Evolutionary conservation across 2,888 invertebrate genomes (phyloP).

Genomic region (Elmis aenea): DNA sequence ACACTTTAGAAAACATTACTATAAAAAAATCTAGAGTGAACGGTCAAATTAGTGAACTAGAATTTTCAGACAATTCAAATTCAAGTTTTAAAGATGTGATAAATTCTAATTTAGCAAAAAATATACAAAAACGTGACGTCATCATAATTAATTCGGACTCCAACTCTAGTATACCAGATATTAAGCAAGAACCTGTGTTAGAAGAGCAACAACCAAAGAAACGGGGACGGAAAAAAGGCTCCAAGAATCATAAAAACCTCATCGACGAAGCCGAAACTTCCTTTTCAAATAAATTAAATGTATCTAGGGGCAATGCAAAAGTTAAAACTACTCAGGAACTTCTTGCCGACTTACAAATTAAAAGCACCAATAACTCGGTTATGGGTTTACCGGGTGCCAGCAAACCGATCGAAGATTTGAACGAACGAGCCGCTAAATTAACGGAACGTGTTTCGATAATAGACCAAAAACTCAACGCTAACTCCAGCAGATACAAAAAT

Average conservation of each 20-base stretch:
- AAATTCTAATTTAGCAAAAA: constrained; percentile 23
- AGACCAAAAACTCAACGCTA: constrained; percentile 43
- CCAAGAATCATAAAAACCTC: constrained; percentile 51
- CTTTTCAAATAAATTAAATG: constrained; percentile 54
- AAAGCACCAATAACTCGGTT: constrained; percentile 22
- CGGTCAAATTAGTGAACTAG: constrained; percentile 45
- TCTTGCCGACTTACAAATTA: constrained; percentile 65
- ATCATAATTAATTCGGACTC: constrained; percentile 45
- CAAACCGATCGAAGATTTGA: constrained; percentile 41
- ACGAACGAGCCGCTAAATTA: constrained; percentile 43
- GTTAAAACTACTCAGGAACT: constrained; percentile 78
- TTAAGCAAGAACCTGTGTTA: constrained; percentile 39
- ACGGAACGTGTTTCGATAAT: constrained; percentile 44
- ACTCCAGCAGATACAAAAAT: constrained; percentile 39
- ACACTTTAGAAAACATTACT: constrained; percentile 31
- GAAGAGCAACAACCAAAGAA: constrained; percentile 50
- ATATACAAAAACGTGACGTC: constrained; percentile 15
- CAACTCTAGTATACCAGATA: constrained; percentile 51
- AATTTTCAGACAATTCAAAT: constrained; percentile 45
- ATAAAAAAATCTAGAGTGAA: constrained; percentile 48
- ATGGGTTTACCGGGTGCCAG: constrained; percentile 7
- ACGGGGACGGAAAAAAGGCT: constrained; percentile 56
- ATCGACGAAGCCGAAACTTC: constrained; percentile 53
- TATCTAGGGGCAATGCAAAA: constrained; percentile 55
- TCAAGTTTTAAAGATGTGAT: constrained; percentile 44